These are phyloP conservation scores for Punctoribates punctum DNA, from an alignment of 2,888 invertebrate species.

Conservation along the genomic window DNA sequence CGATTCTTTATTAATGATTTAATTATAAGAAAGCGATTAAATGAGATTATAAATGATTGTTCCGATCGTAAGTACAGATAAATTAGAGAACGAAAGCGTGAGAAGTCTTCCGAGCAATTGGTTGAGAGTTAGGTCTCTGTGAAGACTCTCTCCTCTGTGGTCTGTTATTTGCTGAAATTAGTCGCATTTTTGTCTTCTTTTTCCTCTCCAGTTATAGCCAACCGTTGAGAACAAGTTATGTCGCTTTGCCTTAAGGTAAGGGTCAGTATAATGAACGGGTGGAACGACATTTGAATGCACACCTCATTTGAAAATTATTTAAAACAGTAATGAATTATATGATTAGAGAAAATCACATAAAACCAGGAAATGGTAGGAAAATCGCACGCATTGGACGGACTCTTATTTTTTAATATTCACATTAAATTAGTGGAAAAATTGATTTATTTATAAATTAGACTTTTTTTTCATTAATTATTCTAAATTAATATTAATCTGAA, in stretches of 20 bases:
- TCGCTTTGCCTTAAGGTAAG: conserved; percentile 12
- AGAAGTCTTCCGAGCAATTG: neutral
- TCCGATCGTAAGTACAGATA: neutral
- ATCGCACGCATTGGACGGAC: neutral
- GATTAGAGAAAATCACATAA: neutral
- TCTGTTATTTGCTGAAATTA: too few species aligned
- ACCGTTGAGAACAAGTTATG: neutral
- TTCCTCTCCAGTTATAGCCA: too few species aligned
- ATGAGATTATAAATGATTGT: neutral
- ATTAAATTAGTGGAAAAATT: neutral
- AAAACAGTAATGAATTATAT: neutral
- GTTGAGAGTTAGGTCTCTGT: too few species aligned
- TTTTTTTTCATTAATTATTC: neutral
- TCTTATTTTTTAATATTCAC: neutral
- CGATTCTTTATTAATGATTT: neutral
- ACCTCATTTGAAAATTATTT: neutral
- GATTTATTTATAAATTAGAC: neutral
- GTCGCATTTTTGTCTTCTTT: too few species aligned
- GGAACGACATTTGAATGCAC: neutral
- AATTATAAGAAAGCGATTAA: neutral
- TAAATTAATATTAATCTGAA: conserved; percentile 9
- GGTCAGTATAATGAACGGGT: conserved; percentile 12
- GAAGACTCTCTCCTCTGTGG: too few species aligned
- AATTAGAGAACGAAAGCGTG: neutral
- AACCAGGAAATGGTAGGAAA: conserved; percentile 6